A percentile compares a stretch with the other conserved stretches of the same genome.
phyloP scores from a whole-genome alignment of 2,113 vertebrate genomes.

The Laticauda laticaudata region DNA sequence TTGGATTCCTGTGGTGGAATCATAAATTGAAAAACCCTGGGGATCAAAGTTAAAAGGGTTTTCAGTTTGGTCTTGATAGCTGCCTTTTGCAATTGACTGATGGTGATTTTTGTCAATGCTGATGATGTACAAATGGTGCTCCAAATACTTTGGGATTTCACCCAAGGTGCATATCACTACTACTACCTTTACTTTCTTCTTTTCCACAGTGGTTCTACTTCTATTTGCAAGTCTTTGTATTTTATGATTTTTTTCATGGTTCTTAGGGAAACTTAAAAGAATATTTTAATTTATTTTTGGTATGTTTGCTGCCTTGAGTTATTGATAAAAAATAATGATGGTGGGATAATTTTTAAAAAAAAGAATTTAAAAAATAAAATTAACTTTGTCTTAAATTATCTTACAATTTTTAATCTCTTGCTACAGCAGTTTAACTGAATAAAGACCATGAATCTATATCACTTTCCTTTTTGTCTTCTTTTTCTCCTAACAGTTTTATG shows the following conservation, averaged over 20 bases:
- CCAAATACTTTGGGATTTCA: not conserved
- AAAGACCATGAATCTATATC: conserved; percentile 69
- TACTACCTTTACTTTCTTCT: not conserved
- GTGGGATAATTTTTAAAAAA: not conserved
- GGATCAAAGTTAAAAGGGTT: not conserved
- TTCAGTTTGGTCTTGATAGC: not conserved
- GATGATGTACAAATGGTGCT: not conserved
- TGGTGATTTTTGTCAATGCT: not conserved
- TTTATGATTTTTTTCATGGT: conserved; percentile 32
- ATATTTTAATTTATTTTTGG: conserved; percentile 6
- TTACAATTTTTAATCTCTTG: conserved; percentile 68
- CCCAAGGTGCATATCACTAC: not conserved
- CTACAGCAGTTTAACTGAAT: conserved; percentile 71
- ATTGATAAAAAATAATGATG: not conserved
- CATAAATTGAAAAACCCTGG: not conserved
- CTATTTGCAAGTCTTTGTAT: not conserved
- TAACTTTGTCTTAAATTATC: conserved; percentile 64
- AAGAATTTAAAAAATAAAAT: not conserved
- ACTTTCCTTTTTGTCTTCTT: conserved; percentile 61
- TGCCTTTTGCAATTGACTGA: not conserved
- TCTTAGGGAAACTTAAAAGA: conserved; percentile 51
- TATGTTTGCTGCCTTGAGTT: not conserved
- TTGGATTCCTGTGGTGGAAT: not conserved
- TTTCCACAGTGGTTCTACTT: not conserved
- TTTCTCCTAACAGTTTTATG: conserved; percentile 64